phyloP scores from a whole-genome alignment of 2,888 invertebrate species.

The Volucella inflata region DNA sequence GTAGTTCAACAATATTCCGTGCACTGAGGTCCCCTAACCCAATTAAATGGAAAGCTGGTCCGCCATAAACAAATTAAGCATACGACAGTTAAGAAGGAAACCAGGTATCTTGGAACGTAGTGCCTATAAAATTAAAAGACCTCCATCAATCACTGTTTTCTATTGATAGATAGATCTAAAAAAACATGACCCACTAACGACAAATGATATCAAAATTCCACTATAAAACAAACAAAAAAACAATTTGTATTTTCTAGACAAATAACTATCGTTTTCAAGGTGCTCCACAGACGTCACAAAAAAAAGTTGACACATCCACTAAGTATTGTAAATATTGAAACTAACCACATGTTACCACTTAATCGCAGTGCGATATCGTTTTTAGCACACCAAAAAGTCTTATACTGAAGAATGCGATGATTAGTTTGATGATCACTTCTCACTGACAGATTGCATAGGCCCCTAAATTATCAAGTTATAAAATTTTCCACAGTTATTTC shows the following conservation, averaged over 20 bases:
- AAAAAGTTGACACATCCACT: not conserved
- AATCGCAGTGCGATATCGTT: not conserved
- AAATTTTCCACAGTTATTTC: not conserved
- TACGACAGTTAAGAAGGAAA: too few relatives aligned
- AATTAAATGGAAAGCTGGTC: too few relatives aligned
- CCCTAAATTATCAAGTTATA: not conserved
- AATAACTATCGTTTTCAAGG: not conserved
- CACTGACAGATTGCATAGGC: not conserved
- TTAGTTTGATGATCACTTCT: not conserved
- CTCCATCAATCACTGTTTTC: too few relatives aligned
- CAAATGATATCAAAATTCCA: not conserved
- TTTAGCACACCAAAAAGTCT: slow-evolving; percentile 44
- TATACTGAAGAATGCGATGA: not conserved
- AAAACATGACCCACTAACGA: too few relatives aligned
- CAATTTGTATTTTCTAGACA: not conserved
- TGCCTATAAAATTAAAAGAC: too few relatives aligned
- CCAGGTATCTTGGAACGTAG: too few relatives aligned
- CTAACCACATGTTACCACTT: slow-evolving; percentile 19
- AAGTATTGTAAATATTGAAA: slow-evolving; percentile 5
- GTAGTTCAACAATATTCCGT: too few relatives aligned
- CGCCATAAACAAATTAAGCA: too few relatives aligned
- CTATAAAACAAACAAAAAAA: not conserved
- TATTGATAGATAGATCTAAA: too few relatives aligned
- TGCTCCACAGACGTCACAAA: not conserved
- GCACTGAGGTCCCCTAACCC: too few relatives aligned